phyloP scores from a whole-genome alignment of 2,797 vertebrate species.

The Coilia nasus region DNA sequence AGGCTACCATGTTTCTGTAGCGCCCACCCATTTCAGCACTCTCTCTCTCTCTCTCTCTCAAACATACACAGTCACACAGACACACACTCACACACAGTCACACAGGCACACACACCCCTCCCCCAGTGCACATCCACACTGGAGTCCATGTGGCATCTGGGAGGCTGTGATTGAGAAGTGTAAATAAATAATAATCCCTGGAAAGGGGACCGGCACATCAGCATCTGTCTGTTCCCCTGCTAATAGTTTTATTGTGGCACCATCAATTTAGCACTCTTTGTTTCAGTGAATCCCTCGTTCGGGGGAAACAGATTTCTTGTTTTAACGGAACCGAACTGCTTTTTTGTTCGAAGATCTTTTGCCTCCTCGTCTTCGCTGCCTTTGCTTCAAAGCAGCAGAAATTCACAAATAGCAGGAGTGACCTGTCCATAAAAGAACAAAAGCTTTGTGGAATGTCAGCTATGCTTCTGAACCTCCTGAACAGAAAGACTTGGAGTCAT shows the following conservation, averaged over 20 bases:
- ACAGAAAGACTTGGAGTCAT: neutral
- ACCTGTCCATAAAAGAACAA: neutral
- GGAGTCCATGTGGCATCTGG: conserved; percentile 82
- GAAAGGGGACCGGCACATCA: conserved; percentile 83
- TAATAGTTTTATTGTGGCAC: conserved; percentile 84
- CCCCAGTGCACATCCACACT: conserved; percentile 67
- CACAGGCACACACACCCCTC: conserved; percentile 51
- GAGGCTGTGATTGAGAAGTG: conserved; percentile 84
- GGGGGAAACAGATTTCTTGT: conserved; percentile 72
- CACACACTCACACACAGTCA: conserved; percentile 40
- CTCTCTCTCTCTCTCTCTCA: conserved; percentile 21
- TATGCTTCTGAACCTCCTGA: neutral
- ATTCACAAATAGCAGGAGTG: neutral
- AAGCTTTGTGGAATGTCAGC: conserved; percentile 1
- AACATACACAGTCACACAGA: conserved; percentile 20
- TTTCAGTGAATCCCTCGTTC: conserved; percentile 74
- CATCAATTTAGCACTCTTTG: conserved; percentile 84
- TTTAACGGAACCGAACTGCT: conserved; percentile 79
- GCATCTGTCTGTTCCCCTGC: conserved; percentile 85
- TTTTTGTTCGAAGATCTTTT: conserved; percentile 77
- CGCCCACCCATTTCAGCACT: neutral
- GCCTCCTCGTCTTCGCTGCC: conserved; percentile 54
- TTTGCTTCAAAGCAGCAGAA: conserved; percentile 28
- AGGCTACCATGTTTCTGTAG: conserved; percentile 28
- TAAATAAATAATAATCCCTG: conserved; percentile 89